These are phyloP conservation scores for Dryobota labecula DNA, from an alignment of 2,888 invertebrate genomes.

Conservation along the genomic window DNA sequence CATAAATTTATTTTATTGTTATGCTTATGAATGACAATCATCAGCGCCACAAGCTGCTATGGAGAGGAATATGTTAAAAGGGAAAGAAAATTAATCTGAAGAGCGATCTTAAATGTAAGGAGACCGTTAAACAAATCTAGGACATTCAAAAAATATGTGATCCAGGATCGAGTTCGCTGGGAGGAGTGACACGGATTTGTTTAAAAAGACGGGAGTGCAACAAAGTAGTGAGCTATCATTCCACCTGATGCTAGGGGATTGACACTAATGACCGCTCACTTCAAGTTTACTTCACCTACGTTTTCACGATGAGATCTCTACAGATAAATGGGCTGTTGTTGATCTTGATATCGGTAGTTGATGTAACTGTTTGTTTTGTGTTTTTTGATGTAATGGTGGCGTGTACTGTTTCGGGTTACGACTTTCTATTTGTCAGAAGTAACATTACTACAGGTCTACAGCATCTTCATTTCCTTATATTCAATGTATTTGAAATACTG, in stretches of 20 bases:
- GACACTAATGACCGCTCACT: not conserved
- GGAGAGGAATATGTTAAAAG: too few relatives aligned
- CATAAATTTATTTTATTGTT: too few relatives aligned
- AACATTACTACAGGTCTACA: not conserved
- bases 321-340: not conserved
- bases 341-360: not conserved
- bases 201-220: too few relatives aligned
- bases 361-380: constrained; percentile 6
- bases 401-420: not conserved
- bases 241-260: not conserved
- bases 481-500: not conserved
- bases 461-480: not conserved
- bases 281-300: not conserved
- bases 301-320: not conserved
- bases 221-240: not conserved
- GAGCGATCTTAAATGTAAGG: too few relatives aligned
- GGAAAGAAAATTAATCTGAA: too few relatives aligned
- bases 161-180: too few relatives aligned
- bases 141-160: too few relatives aligned
- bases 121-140: too few relatives aligned
- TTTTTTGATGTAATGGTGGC: not conserved
- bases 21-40: too few relatives aligned
- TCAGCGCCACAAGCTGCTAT: too few relatives aligned
- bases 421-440: not conserved
- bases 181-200: too few relatives aligned